These are phyloP conservation scores for Tinea trinotella DNA, from an alignment of 2,888 invertebrate genomes.

Conservation along the genomic window DNA sequence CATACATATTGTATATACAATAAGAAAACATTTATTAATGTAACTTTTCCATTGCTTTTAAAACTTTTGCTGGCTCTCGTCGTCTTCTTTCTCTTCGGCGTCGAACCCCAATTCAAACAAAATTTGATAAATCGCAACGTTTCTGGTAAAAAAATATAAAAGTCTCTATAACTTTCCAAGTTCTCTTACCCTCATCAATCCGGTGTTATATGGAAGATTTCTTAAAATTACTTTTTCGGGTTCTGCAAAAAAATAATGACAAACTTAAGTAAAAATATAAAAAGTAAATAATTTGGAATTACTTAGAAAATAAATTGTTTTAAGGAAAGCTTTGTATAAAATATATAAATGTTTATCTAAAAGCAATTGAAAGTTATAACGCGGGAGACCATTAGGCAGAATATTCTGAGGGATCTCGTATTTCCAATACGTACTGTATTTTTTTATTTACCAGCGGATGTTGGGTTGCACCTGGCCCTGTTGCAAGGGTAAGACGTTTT, in stretches of 20 bases:
- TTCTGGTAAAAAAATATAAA: constrained; percentile 36
- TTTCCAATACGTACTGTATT: not conserved
- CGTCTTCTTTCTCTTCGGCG: not conserved
- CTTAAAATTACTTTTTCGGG: not conserved
- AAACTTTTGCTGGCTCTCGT: not conserved
- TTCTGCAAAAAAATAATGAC: not conserved
- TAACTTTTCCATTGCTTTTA: constrained; percentile 1
- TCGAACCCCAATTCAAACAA: constrained; percentile 36
- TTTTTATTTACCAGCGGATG: constrained; percentile 11
- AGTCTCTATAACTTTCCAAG: constrained; percentile 25
- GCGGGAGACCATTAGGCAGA: not conserved
- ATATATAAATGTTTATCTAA: not conserved
- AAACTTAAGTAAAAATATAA: too few species aligned
- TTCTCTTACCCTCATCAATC: constrained; percentile 14
- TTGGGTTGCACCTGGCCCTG: constrained; percentile 51
- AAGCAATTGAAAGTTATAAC: not conserved
- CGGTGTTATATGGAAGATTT: not conserved
- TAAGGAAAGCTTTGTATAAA: not conserved
- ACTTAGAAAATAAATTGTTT: not conserved
- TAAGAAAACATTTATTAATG: not conserved
- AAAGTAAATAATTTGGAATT: not conserved
- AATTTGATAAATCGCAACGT: constrained; percentile 47
- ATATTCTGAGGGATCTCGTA: not conserved
- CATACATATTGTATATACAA: not conserved
- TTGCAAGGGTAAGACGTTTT: constrained; percentile 1